These are phyloP conservation scores for Platygyra sinensis DNA, from an alignment of 64 coral and sea anemone genomes.

Conservation along the genomic window DNA sequence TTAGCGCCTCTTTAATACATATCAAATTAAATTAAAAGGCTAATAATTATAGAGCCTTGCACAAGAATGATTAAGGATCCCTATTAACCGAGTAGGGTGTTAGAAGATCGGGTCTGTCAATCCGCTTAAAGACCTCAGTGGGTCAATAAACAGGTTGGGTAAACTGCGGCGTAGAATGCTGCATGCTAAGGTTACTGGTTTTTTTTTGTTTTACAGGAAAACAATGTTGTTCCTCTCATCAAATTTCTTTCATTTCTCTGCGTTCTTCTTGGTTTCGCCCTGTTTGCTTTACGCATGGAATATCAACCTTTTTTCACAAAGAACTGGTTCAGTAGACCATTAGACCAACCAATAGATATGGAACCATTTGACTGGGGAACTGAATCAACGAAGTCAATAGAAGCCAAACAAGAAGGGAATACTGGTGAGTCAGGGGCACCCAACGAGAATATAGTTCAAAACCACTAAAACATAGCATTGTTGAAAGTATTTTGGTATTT, in stretches of 20 bases:
- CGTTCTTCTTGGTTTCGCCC: conserved; percentile 20
- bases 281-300: conserved; percentile 22
- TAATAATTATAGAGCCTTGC: too few relatives aligned
- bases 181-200: neutral
- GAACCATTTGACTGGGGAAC: neutral
- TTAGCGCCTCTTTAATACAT: too few relatives aligned
- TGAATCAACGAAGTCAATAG: neutral
- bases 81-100: too few relatives aligned
- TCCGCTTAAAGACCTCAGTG: too few relatives aligned
- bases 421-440: conserved; percentile 30
- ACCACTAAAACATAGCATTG: too few relatives aligned
- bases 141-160: too few relatives aligned
- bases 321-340: conserved; percentile 3
- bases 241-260: conserved; percentile 22
- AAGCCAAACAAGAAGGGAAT: neutral
- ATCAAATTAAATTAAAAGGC: too few relatives aligned
- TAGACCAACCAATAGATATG: neutral
- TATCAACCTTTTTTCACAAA: conserved; percentile 16
- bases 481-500: too few relatives aligned
- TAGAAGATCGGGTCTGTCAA: too few relatives aligned
- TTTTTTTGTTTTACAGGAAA: conserved; percentile 20
- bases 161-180: too few relatives aligned
- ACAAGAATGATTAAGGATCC: too few relatives aligned
- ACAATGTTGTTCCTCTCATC: conserved; percentile 27
- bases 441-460: too few relatives aligned